phyloP scores from a whole-genome alignment of 2,113 vertebrate species.

The Pelvicachromis taeniatus region DNA sequence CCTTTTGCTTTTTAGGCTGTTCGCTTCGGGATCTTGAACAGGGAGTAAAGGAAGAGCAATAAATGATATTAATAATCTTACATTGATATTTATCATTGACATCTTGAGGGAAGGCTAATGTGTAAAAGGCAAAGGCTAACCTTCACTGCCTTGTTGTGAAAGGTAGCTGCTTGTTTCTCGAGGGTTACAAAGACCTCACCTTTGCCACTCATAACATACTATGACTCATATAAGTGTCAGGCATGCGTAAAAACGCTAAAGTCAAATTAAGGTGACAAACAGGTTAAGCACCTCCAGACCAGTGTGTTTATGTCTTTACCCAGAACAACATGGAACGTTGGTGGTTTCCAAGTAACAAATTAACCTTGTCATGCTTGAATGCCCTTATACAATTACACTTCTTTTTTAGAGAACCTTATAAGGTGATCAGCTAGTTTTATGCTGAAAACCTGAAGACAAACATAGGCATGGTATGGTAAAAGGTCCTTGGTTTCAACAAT shows the following conservation, averaged over 20 bases:
- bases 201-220: not conserved
- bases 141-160: not conserved
- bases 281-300: not conserved
- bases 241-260: not conserved
- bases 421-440: constrained; percentile 18
- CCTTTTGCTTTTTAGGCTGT: not conserved
- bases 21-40: not conserved
- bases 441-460: constrained; percentile 17
- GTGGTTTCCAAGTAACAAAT: not conserved
- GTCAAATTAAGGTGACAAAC: not conserved
- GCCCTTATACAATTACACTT: not conserved
- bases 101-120: not conserved
- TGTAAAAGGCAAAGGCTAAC: not conserved
- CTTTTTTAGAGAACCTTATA: constrained; percentile 45
- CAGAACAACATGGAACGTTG: not conserved
- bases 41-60: not conserved
- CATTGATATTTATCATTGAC: not conserved
- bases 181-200: not conserved
- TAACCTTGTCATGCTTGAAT: constrained; percentile 2
- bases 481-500: not conserved
- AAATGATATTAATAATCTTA: not conserved
- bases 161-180: not conserved
- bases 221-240: not conserved
- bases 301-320: not conserved
- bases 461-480: constrained; percentile 29